Evolutionary conservation across 2,797 vertebrate species (phyloP).

Genomic region (Galaxias olidus): DNA sequence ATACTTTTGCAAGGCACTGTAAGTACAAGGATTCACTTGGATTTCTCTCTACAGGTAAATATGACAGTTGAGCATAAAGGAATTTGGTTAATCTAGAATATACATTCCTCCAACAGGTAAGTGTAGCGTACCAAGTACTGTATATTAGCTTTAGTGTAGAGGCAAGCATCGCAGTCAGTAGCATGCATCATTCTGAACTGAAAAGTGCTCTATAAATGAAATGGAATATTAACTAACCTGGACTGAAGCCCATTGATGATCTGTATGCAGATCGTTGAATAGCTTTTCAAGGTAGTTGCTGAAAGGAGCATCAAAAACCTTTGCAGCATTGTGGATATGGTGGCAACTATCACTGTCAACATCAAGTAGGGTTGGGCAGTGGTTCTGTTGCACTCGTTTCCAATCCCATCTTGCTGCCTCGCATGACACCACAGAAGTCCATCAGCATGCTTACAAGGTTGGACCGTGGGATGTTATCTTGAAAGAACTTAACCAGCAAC

Average conservation of each 20-base stretch:
- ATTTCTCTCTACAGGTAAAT: constrained; percentile 5
- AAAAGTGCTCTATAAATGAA: constrained; percentile 7
- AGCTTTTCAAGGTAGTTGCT: constrained; percentile 10
- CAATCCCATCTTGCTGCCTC: constrained; percentile 16
- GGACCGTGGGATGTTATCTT: constrained; percentile 16
- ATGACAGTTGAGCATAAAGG: background rate
- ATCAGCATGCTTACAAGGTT: constrained; percentile 24
- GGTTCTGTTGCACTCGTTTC: constrained; percentile 21
- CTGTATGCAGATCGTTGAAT: constrained; percentile 15
- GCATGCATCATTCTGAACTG: constrained; percentile 4
- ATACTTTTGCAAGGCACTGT: too few species aligned
- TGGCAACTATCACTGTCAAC: constrained; percentile 17
- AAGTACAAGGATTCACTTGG: constrained; percentile 1
- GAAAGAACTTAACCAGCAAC: constrained; percentile 3
- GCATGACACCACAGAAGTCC: constrained; percentile 19
- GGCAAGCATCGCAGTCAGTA: constrained; percentile 1
- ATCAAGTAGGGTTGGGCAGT: constrained; percentile 18
- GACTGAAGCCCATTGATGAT: constrained; percentile 22
- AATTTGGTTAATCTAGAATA: background rate
- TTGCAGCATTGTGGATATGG: constrained; percentile 23
- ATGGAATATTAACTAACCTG: constrained; percentile 17
- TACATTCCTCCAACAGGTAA: constrained; percentile 4
- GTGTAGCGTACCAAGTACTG: background rate
- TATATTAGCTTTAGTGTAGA: background rate
- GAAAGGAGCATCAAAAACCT: constrained; percentile 12